A percentile compares a stretch with the other conserved stretches of the same genome.
Conservation (phyloP, 2,888 invertebrate species). For the Drosophila neonasuta region DNA sequence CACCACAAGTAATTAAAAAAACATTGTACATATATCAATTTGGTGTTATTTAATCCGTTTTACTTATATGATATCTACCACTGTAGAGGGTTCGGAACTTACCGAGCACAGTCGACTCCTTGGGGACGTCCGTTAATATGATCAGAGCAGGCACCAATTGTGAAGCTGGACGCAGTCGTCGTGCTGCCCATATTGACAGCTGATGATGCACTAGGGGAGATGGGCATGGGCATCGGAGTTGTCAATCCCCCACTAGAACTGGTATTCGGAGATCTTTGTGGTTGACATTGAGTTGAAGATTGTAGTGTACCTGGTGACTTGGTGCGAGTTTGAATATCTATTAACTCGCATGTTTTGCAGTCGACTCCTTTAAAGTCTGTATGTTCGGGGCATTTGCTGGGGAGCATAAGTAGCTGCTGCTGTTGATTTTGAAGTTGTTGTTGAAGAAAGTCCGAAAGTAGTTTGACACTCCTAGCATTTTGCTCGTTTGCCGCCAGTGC, state of each 20-base stretch:
- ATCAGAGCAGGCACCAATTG: conserved; percentile 96
- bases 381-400: conserved; percentile 79
- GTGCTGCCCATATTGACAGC: conserved; percentile 57
- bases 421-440: conserved; percentile 75
- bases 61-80: no score
- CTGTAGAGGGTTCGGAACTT: conserved; percentile 47
- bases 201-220: conserved; percentile 65
- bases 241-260: conserved; percentile 42
- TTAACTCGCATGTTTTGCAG: conserved; percentile 81
- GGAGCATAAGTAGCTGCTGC: conserved; percentile 63
- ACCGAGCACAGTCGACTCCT: conserved; percentile 93
- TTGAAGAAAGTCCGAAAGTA: conserved; percentile 81
- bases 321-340: conserved; percentile 69
- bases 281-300: conserved; percentile 44
- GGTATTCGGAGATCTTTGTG: conserved; percentile 56
- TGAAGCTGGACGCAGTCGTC: conserved; percentile 83
- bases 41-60: no score
- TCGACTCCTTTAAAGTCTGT: conserved; percentile 79
- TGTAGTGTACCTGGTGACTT: conserved; percentile 67
- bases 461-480: conserved; percentile 74
- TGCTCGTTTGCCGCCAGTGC: conserved; percentile 68
- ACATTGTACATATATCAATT: no score
- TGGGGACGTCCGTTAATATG: conserved; percentile 96
- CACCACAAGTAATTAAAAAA: no score
- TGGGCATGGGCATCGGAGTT: conserved; percentile 52